These are phyloP conservation scores for Ctenopoma kingsleyae DNA, from an alignment of 2,797 vertebrate species.

Conservation along the genomic window DNA sequence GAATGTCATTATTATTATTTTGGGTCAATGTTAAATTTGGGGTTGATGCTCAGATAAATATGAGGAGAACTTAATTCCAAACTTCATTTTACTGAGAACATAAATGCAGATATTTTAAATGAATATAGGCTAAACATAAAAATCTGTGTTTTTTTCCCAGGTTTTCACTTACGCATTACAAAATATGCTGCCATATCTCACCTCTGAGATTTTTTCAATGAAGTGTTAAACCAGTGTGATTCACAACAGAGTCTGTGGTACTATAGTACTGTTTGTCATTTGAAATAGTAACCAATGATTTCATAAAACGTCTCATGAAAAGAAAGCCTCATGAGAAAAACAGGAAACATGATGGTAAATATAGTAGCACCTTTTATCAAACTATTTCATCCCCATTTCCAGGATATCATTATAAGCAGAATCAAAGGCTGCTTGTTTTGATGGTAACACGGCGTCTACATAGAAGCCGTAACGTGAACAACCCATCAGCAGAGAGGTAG, in stretches of 20 bases:
- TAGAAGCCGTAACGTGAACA: too few relatives aligned
- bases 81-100: background rate
- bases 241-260: background rate
- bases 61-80: background rate
- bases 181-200: background rate
- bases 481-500: too few relatives aligned
- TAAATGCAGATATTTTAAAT: background rate
- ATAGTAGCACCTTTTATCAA: too few relatives aligned
- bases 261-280: background rate
- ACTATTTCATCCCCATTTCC: too few relatives aligned
- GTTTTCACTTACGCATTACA: background rate
- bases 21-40: background rate
- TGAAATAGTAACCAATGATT: background rate
- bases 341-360: too few relatives aligned
- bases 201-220: background rate
- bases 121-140: background rate
- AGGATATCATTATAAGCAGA: too few relatives aligned
- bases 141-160: background rate
- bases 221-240: background rate
- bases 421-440: too few relatives aligned
- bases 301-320: background rate
- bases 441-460: too few relatives aligned
- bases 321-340: background rate
- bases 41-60: background rate
- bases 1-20: too few relatives aligned